phyloP scores from a whole-genome alignment of 2,797 vertebrate genomes.

The Rhynchotus rufescens region DNA sequence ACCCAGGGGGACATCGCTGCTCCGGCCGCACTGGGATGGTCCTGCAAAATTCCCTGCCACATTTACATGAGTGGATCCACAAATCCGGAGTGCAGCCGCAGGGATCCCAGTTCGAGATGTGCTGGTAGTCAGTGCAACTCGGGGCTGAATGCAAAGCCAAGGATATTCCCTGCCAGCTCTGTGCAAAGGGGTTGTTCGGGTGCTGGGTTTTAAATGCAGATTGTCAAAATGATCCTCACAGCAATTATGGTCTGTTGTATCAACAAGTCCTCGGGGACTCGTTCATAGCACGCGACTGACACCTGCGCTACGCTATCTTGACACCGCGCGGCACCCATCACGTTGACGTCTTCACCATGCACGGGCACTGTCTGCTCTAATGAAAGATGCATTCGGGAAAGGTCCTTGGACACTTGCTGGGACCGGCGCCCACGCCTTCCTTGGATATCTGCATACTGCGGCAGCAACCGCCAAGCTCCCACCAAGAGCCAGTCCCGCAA shows the following conservation, averaged over 20 bases:
- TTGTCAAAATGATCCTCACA: slow-evolving; percentile 38
- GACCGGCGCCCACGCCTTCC: neutral
- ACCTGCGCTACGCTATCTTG: neutral
- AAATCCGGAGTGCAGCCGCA: fast-evolving
- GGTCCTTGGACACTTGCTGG: neutral
- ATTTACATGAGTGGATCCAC: fast-evolving
- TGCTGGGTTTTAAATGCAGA: slow-evolving; percentile 67
- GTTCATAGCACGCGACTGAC: slow-evolving; percentile 33
- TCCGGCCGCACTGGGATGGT: neutral
- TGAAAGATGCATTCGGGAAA: neutral
- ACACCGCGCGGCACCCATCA: neutral
- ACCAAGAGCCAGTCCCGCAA: neutral
- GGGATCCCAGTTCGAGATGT: neutral
- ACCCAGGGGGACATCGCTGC: fast-evolving
- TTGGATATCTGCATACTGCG: neutral
- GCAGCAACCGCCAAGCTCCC: neutral
- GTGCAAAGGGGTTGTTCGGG: slow-evolving; percentile 26
- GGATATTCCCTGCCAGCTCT: neutral
- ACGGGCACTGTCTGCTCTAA: neutral
- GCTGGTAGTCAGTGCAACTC: neutral
- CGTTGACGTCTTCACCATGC: slow-evolving; percentile 7
- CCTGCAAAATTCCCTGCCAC: neutral
- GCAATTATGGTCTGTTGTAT: slow-evolving; percentile 61
- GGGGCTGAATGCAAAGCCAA: neutral
- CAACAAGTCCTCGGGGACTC: slow-evolving; percentile 66